A percentile compares a stretch with the other conserved stretches of the same genome.
phyloP scores from a whole-genome alignment of 2,113 vertebrate genomes.

The Telmatochromis sp. region DNA sequence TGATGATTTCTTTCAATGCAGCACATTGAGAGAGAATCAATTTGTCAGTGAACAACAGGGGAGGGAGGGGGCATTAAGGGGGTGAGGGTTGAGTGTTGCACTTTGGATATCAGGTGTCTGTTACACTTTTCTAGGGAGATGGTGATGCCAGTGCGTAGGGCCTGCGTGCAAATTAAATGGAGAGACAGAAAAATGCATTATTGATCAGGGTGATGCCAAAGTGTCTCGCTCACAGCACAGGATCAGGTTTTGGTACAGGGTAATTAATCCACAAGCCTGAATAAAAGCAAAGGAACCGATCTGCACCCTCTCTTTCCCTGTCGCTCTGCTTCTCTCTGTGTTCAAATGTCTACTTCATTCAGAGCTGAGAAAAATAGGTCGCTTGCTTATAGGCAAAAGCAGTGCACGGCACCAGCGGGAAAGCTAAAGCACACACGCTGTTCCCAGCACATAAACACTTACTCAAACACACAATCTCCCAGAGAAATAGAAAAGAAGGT shows the following conservation, averaged over 20 bases:
- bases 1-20: conserved; percentile 2
- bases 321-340: not conserved
- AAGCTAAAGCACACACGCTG: not conserved
- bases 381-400: conserved; percentile 47
- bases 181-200: conserved; percentile 77
- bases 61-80: conserved; percentile 17
- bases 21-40: conserved; percentile 63
- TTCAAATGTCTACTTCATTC: conserved; percentile 49
- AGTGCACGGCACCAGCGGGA: conserved; percentile 36
- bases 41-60: conserved; percentile 51
- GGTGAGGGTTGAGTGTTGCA: conserved; percentile 41
- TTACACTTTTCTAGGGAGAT: conserved; percentile 42
- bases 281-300: conserved; percentile 53
- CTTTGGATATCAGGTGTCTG: conserved; percentile 63
- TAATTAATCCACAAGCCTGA: conserved; percentile 73
- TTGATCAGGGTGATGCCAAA: conserved; percentile 69
- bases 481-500: not conserved
- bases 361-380: conserved; percentile 66
- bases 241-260: conserved; percentile 64
- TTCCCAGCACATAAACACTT: not conserved
- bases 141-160: conserved; percentile 43
- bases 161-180: conserved; percentile 72
- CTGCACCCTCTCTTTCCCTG: not conserved
- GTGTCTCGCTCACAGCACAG: conserved; percentile 63
- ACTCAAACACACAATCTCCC: not conserved